Conservation (phyloP, 2,797 vertebrate species). For the Prionace glauca region DNA sequence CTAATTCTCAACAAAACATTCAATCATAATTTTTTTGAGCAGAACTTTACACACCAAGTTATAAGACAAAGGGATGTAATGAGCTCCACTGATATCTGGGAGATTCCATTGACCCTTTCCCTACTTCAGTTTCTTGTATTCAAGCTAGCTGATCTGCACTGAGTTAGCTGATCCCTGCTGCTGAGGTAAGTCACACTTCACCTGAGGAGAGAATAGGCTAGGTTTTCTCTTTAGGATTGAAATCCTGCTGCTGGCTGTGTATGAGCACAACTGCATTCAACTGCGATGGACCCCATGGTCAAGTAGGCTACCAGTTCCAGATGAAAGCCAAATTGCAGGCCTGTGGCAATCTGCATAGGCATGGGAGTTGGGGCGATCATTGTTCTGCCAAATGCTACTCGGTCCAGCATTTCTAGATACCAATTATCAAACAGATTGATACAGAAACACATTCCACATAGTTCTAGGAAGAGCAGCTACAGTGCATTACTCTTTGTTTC, state of each 20-base stretch:
- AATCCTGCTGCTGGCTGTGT: neutral
- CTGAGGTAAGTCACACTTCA: neutral
- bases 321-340: neutral
- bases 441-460: neutral
- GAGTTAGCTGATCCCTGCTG: neutral
- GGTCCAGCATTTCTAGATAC: neutral
- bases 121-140: neutral
- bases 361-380: neutral
- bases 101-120: neutral
- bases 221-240: neutral
- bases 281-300: neutral
- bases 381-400: neutral
- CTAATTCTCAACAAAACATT: neutral
- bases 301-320: neutral
- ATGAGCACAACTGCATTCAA: neutral
- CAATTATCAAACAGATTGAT: neutral
- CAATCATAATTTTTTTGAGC: neutral
- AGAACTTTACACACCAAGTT: neutral
- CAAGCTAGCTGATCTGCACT: neutral
- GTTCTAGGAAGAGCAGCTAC: neutral
- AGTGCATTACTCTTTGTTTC: neutral
- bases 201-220: neutral
- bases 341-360: neutral
- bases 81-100: neutral
- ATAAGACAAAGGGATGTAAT: neutral